Base-by-base conservation (phyloP, 64 coral and sea anemone species). In the Anthopleura sola region DNA sequence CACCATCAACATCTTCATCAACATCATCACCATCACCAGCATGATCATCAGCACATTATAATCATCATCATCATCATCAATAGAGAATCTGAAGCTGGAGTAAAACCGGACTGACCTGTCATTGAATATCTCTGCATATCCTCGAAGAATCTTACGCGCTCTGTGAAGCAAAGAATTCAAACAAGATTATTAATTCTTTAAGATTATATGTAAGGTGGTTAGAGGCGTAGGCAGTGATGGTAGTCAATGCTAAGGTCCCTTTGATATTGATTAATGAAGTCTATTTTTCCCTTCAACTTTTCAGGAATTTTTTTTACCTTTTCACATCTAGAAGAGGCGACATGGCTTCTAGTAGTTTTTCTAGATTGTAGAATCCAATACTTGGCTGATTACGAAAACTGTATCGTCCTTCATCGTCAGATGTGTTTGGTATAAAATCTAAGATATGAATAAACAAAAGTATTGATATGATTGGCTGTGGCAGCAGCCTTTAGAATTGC, bases 401-500 rank as follows among this genome's bases (percentile, higher is more conserved):
- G 85, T 98, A 98, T 38, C 91, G 48, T 37, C 88, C 88, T 74
- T 98, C 95, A 8, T 98, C 95, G 66, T 98, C 95, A 6, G 95
- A 98, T 3, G 95, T 86, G 51, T 93, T 98, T 23, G 95, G 88
- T 11, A 93, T 88, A 86, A 91, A 98, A 29, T 90, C 95, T 97
- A 53, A 1, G 55, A 39, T n/a, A 44, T 13, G 6, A 79, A 79
- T 4, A 79, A 18, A 48, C 18, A 38, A 12, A 78, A 26, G 5
- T 58, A 7, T 48, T 48, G 4, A 5, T 48, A 48, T 48, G 11
- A 48, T 5, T 5, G 46, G 46, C 3, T 48, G 11, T 48, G 46
- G 11, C 4, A 48, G 11, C 46, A n/a, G n/a, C n/a, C n/a, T n/a
- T n/a, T n/a, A n/a, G n/a, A n/a, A 5, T 11, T 48, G 46, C 11